These are phyloP conservation scores for Nibea albiflora DNA, from an alignment of 2,113 vertebrate species.

Conservation along the genomic window DNA sequence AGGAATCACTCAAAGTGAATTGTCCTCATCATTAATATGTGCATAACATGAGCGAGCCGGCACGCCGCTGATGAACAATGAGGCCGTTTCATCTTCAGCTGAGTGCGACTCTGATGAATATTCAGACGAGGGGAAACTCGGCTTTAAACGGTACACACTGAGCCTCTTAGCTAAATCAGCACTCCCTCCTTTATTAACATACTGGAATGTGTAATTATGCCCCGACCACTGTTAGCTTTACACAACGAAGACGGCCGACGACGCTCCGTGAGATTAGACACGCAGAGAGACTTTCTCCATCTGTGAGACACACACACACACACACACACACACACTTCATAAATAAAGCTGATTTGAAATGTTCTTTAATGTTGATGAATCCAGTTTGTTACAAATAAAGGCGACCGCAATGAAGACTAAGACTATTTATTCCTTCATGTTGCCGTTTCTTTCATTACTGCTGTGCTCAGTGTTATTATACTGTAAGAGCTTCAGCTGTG, in stretches of 20 bases:
- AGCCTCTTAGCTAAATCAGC: slow-evolving; percentile 75
- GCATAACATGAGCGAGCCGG: slow-evolving; percentile 65
- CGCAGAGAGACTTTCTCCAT: slow-evolving; percentile 4
- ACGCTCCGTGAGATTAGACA: slow-evolving; percentile 22
- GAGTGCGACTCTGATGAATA: slow-evolving; percentile 74
- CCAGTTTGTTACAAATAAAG: too few relatives aligned
- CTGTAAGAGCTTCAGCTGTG: too few relatives aligned
- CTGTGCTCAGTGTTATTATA: too few relatives aligned
- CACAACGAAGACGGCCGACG: slow-evolving; percentile 43
- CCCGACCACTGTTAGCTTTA: slow-evolving; percentile 45
- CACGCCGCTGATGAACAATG: slow-evolving; percentile 66
- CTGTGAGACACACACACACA: not conserved
- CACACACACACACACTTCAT: too few relatives aligned
- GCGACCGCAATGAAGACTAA: too few relatives aligned
- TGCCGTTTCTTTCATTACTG: too few relatives aligned
- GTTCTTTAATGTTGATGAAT: too few relatives aligned
- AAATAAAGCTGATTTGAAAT: too few relatives aligned
- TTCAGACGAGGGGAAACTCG: slow-evolving; percentile 57
- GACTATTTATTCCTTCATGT: too few relatives aligned
- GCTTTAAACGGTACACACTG: slow-evolving; percentile 66
- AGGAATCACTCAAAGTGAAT: slow-evolving; percentile 69
- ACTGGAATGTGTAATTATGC: slow-evolving; percentile 67
- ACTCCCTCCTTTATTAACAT: slow-evolving; percentile 65
- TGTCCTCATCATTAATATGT: slow-evolving; percentile 75
- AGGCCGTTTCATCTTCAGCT: slow-evolving; percentile 66